Percentiles rank a stretch among this genome's conserved stretches.
Conservation (phyloP, 2,797 vertebrate genomes). For the Syncerus caffer region DNA sequence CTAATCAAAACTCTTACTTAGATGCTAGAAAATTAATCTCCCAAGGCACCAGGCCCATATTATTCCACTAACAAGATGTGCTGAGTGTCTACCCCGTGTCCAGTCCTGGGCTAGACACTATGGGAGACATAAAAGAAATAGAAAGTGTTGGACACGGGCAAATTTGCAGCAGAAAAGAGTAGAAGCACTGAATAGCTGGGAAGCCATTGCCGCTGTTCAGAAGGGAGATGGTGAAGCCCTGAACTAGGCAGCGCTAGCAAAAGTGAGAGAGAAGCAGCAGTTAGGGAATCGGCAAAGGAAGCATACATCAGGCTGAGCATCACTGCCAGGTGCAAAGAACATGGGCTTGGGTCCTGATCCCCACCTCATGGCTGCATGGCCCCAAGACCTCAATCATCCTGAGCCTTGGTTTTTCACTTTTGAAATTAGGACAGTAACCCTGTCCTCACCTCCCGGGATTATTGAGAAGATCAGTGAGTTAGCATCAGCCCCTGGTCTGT, state of each 20-base stretch:
- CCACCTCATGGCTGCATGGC: rapidly evolving
- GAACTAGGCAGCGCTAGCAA: neutral
- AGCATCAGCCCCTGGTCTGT: neutral
- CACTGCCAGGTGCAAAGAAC: neutral
- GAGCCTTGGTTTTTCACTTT: neutral
- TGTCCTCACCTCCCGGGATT: rapidly evolving
- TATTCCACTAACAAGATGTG: neutral
- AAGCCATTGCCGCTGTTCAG: neutral
- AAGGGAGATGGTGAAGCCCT: neutral
- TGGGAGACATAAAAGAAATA: neutral
- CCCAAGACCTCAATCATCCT: neutral
- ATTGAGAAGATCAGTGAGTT: neutral
- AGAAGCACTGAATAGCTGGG: neutral
- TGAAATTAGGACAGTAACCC: neutral
- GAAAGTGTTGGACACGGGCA: neutral
- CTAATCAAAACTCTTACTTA: neutral
- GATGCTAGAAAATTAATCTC: neutral
- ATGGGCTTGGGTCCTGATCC: neutral
- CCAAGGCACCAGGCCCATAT: neutral
- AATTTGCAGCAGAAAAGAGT: neutral
- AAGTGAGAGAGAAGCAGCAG: neutral
- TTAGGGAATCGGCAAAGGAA: neutral
- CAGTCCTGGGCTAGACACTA: neutral
- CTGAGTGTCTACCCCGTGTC: neutral
- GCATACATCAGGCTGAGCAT: neutral